Percentiles rank a stretch among this genome's conserved stretches.
These are phyloP conservation scores for Pollenia angustigena DNA, from an alignment of 2,888 invertebrate genomes.

Conservation along the genomic window DNA sequence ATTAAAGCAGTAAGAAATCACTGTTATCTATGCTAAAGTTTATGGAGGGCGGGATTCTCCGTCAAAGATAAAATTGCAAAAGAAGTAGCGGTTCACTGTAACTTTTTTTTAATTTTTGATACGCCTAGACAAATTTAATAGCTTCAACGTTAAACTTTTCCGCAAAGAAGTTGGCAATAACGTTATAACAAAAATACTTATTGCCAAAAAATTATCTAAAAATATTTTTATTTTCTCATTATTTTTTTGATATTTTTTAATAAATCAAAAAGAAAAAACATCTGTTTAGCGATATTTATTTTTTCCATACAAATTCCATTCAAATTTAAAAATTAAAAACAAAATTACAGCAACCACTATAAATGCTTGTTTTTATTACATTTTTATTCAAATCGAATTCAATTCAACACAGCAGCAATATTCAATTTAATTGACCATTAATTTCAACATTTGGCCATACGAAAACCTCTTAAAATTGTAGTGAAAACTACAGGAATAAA, in stretches of 20 bases:
- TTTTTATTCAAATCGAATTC: slow-evolving; percentile 39
- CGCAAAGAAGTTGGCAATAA: too few relatives aligned
- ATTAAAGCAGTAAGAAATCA: too few relatives aligned
- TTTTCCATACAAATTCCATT: slow-evolving; percentile 36
- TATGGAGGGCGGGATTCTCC: too few relatives aligned
- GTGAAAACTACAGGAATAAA: slow-evolving; percentile 41
- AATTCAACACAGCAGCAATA: slow-evolving; percentile 12
- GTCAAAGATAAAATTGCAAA: too few relatives aligned
- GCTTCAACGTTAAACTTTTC: too few relatives aligned
- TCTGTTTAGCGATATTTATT: slow-evolving; percentile 36
- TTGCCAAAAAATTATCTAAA: too few relatives aligned
- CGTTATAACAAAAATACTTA: too few relatives aligned
- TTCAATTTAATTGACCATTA: slow-evolving; percentile 31
- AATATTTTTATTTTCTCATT: too few relatives aligned
- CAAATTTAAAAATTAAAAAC: not conserved
- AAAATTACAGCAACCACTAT: not conserved
- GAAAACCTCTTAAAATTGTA: slow-evolving; percentile 17
- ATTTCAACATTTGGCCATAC: slow-evolving; percentile 24
- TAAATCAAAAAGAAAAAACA: slow-evolving; percentile 26
- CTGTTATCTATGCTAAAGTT: too few relatives aligned
- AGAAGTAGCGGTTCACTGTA: too few relatives aligned
- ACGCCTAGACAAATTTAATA: too few relatives aligned
- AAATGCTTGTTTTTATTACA: slow-evolving; percentile 34
- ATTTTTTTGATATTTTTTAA: not conserved
- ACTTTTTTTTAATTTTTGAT: too few relatives aligned